Percentiles rank a stretch among this genome's conserved stretches.
Conservation (phyloP, 1,140 invertebrate species). For the Drosophila busckii region DNA sequence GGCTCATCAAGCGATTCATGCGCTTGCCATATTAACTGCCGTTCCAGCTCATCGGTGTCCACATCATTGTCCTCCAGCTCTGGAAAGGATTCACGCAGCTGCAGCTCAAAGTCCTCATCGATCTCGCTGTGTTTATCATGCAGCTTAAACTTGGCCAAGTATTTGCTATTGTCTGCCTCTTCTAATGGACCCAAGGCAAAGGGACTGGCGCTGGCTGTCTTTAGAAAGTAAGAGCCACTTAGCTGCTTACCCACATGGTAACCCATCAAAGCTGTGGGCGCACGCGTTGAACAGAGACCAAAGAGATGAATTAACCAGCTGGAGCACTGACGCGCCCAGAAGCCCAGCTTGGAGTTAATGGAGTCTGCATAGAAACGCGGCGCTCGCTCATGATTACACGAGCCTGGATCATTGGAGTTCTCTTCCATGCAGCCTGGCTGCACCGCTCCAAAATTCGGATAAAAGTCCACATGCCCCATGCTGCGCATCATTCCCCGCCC, state of each 20-base stretch:
- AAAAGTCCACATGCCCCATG: conserved; percentile 83
- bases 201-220: conserved; percentile 81
- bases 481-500: conserved; percentile 79
- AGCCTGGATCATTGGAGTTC: conserved; percentile 81
- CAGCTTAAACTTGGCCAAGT: conserved; percentile 36
- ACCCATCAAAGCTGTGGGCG: conserved; percentile 82
- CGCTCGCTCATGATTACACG: conserved; percentile 84
- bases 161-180: conserved; percentile 41
- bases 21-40: conserved; percentile 14
- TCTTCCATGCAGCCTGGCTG: conserved; percentile 83
- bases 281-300: conserved; percentile 80
- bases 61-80: conserved; percentile 28
- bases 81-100: conserved; percentile 36
- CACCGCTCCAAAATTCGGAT: conserved; percentile 81
- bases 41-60: conserved; percentile 25
- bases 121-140: conserved; percentile 18
- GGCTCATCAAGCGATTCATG: conserved; percentile 34
- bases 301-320: conserved; percentile 83
- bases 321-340: conserved; percentile 85
- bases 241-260: conserved; percentile 73
- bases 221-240: conserved; percentile 82
- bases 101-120: conserved; percentile 45
- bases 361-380: conserved; percentile 86
- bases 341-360: conserved; percentile 83
- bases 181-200: conserved; percentile 79